Percentiles rank a stretch among this genome's conserved stretches.
Conservation (phyloP, 2,797 vertebrate genomes). For the Semaprochilodus insignis region DNA sequence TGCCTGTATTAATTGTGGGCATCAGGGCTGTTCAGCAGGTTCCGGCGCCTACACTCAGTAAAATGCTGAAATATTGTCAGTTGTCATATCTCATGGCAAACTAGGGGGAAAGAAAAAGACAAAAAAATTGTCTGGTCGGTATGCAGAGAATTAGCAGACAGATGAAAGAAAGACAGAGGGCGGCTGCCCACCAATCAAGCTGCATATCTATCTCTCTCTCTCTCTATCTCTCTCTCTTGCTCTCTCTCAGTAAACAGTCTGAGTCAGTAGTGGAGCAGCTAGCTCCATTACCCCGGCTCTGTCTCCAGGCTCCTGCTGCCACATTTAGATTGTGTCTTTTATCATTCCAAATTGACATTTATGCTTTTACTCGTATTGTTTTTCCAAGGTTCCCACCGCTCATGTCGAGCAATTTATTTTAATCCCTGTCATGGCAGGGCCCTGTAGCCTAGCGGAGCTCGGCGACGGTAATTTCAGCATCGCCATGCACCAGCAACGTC, state of each 20-base stretch:
- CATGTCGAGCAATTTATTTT: slow-evolving; percentile 88
- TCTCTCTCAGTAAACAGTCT: slow-evolving; percentile 57
- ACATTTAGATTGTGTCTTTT: slow-evolving; percentile 90
- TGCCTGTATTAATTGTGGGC: background rate
- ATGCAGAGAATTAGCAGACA: slow-evolving; percentile 44
- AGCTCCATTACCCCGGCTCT: slow-evolving; percentile 84
- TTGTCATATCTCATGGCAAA: slow-evolving; percentile 33
- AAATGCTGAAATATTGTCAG: slow-evolving; percentile 33
- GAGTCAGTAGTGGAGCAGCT: slow-evolving; percentile 63
- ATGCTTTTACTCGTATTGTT: slow-evolving; percentile 91
- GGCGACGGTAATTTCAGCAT: slow-evolving; percentile 75
- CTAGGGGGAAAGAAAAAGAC: background rate
- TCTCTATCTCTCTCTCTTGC: slow-evolving; percentile 32
- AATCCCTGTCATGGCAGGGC: slow-evolving; percentile 83
- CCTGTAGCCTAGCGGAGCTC: slow-evolving; percentile 77
- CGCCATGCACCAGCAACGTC: slow-evolving; percentile 50
- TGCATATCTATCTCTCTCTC: slow-evolving; percentile 11
- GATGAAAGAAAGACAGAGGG: slow-evolving; percentile 53
- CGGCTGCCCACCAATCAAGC: slow-evolving; percentile 57
- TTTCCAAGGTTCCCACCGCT: slow-evolving; percentile 81
- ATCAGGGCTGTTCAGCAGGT: slow-evolving; percentile 30
- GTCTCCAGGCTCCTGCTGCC: slow-evolving; percentile 88
- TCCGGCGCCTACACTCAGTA: slow-evolving; percentile 25
- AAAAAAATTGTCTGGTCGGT: slow-evolving; percentile 18
- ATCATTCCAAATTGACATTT: slow-evolving; percentile 93